These are phyloP conservation scores for Brienomyrus longianalis DNA, from an alignment of 2,113 vertebrate species.

Conservation along the genomic window DNA sequence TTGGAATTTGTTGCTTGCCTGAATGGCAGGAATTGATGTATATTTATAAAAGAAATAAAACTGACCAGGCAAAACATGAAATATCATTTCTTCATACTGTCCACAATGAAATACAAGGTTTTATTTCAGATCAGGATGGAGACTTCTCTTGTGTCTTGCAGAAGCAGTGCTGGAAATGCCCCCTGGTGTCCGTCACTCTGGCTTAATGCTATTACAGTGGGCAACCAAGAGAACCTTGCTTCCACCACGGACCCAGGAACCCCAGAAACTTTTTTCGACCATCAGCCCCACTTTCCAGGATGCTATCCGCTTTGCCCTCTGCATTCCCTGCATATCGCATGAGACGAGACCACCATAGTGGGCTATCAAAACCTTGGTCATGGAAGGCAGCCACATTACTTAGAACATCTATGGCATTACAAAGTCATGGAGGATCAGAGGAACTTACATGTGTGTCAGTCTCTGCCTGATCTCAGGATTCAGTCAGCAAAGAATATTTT, in stretches of 20 bases:
- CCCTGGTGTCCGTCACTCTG: conserved; percentile 12
- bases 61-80: not conserved
- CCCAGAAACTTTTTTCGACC: not conserved
- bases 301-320: not conserved
- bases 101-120: not conserved
- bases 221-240: not conserved
- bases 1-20: not conserved
- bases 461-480: not conserved
- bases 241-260: not conserved
- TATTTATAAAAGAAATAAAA: not conserved
- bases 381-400: not conserved
- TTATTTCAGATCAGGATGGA: not conserved
- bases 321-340: not conserved
- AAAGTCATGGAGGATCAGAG: not conserved
- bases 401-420: not conserved
- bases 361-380: not conserved
- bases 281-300: not conserved
- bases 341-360: not conserved
- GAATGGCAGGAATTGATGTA: not conserved
- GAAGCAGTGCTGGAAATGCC: not conserved
- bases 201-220: not conserved
- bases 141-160: not conserved
- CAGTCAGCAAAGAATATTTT: not conserved
- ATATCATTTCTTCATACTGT: not conserved
- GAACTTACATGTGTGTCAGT: not conserved